A percentile compares a stretch with the other conserved stretches of the same genome.
These are phyloP conservation scores for Ataeniobius toweri DNA, from an alignment of 2,797 vertebrate species.

Conservation along the genomic window DNA sequence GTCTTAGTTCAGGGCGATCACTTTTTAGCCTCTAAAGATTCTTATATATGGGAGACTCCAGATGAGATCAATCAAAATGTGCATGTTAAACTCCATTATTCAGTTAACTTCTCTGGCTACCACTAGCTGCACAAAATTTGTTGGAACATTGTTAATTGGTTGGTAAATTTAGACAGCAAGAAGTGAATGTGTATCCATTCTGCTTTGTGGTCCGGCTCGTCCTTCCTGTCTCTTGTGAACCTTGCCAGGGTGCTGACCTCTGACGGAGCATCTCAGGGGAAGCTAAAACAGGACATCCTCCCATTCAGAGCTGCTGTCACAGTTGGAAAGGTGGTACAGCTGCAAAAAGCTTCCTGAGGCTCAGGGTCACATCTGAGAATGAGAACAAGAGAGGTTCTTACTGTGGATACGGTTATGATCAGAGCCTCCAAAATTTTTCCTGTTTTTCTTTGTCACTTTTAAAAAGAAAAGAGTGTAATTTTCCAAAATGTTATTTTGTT, in stretches of 20 bases:
- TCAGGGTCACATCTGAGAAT: slow-evolving; percentile 73
- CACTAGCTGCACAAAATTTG: not conserved
- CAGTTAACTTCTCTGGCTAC: not conserved
- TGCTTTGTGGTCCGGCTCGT: slow-evolving; percentile 17
- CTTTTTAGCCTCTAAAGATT: not conserved
- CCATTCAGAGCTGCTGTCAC: slow-evolving; percentile 86
- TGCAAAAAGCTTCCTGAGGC: slow-evolving; percentile 82
- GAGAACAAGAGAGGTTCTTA: slow-evolving; percentile 39
- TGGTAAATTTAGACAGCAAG: not conserved
- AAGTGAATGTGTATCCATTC: slow-evolving; percentile 1
- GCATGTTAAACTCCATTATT: not conserved
- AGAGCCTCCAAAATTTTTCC: not conserved
- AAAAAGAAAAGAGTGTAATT: not conserved
- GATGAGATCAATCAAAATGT: not conserved
- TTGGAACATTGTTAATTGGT: not conserved
- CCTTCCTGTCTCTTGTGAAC: slow-evolving; percentile 43
- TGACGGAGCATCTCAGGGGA: slow-evolving; percentile 40
- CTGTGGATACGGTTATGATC: slow-evolving; percentile 16
- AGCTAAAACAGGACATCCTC: slow-evolving; percentile 88
- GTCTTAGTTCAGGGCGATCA: too few species aligned
- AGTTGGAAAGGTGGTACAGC: slow-evolving; percentile 82
- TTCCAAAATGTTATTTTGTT: not conserved
- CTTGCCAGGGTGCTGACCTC: slow-evolving; percentile 55
- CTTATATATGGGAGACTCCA: not conserved
- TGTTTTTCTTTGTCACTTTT: not conserved